Evolutionary conservation across 2,797 vertebrate genomes (phyloP).

Genomic region (Rhabdophis nuchalis): DNA sequence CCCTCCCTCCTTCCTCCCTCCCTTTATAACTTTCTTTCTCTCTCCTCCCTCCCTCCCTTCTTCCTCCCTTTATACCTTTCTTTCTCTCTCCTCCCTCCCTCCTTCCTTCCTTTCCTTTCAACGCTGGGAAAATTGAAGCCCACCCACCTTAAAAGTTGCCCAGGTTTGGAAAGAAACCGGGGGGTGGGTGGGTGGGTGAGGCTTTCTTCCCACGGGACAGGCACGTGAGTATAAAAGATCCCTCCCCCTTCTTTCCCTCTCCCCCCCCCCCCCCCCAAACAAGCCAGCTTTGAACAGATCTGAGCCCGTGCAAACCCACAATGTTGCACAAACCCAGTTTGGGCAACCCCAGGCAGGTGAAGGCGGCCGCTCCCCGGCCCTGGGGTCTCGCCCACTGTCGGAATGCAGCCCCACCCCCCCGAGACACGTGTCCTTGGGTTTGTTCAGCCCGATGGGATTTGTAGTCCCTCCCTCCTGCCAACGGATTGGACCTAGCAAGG

Average conservation of each 20-base stretch:
- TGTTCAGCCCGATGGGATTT: neutral
- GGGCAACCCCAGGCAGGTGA: neutral
- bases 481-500: neutral
- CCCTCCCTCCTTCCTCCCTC: too few relatives aligned
- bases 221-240: neutral
- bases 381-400: neutral
- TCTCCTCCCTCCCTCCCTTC: too few relatives aligned
- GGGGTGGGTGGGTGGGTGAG: too few relatives aligned
- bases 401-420: neutral
- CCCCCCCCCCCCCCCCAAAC: neutral
- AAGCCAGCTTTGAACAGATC: neutral
- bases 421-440: neutral
- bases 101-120: neutral
- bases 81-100: too few relatives aligned
- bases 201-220: neutral
- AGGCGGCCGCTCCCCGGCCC: accelerated
- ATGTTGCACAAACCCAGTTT: neutral
- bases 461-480: neutral
- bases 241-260: too few relatives aligned
- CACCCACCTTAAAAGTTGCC: neutral
- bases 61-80: too few relatives aligned
- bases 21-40: too few relatives aligned
- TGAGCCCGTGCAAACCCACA: neutral
- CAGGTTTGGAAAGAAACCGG: neutral
- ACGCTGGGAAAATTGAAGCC: neutral